Evolutionary conservation across 2,888 invertebrate genomes (phyloP), one percentile per base, ranked within the genome.

Genomic region (Ischnus inquisitorius): DNA sequence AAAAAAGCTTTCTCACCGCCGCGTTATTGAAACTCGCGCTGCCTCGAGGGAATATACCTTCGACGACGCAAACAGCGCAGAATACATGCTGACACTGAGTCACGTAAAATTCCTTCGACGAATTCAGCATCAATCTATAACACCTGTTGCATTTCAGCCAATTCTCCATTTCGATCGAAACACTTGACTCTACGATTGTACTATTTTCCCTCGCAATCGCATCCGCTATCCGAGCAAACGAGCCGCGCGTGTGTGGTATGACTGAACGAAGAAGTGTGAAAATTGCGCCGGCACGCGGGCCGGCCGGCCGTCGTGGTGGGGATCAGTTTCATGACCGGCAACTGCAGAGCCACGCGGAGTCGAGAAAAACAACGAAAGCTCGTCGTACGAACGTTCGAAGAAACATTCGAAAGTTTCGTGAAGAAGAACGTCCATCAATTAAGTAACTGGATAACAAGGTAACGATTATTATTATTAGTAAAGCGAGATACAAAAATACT

Each of bases 61-160:
- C 16, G n/a, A 60, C 16, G 60, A 60, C 12, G 60, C 83, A 83
- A 1, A 4, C 4, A n/a, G 51, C 14, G 76, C 83, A 83, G 28
- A 83, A 83, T n/a, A 83, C 14, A 43, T 83, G 83, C 46, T 51
- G 71, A 22, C 83, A 83, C 12, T 79, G 79, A 12, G 75, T 83
- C 65, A 83, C 28, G 8, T 19, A 48, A 51, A 79, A 83, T 41
- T 34, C 25, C 14, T 43, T 67, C 10, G 16, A 10, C 41, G 79
- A 67, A n/a, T 46, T 22, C 5, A 43, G 76, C 16, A 65, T 8
- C 8, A 4, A 12, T 4, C 54, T 43, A 54, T 57, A 76, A 72
- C 83, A 83, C 60, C 79, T 76, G 76, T 83, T 83, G 71, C 83
- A 83, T 14, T 65, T 57, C 3, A 83, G 16, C 79, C 83, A 83